A percentile compares a stretch with the other conserved stretches of the same genome.
Conservation (phyloP, 2,797 vertebrate species). For the Acanthis flammea region DNA sequence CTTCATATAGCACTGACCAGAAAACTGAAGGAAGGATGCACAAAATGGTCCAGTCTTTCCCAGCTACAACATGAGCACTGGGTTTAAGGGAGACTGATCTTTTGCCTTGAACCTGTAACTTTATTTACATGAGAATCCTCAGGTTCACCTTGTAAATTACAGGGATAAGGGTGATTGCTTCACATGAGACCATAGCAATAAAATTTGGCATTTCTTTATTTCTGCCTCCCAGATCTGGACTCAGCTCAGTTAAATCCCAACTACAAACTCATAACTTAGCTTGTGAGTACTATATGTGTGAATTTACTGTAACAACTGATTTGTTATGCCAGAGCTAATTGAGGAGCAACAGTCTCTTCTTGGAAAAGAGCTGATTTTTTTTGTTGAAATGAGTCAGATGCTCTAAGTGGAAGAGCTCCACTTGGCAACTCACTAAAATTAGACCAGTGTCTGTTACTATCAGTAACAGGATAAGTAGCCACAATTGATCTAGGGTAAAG, state of each 20-base stretch:
- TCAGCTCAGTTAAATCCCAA: background rate
- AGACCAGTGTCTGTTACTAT: background rate
- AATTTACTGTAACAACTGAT: background rate
- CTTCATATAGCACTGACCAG: background rate
- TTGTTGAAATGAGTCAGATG: background rate
- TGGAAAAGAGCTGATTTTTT: background rate
- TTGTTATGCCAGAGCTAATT: background rate
- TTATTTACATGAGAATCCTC: background rate
- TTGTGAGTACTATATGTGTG: background rate
- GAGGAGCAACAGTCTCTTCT: background rate
- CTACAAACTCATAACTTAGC: background rate
- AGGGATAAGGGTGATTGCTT: background rate
- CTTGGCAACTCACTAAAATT: background rate
- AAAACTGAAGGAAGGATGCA: background rate
- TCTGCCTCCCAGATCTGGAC: background rate
- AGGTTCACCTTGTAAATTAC: background rate
- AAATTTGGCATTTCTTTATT: background rate
- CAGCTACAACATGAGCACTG: background rate
- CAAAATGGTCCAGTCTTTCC: background rate
- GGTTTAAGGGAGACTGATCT: background rate
- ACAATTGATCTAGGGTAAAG: background rate
- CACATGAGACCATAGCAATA: background rate
- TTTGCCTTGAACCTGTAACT: background rate
- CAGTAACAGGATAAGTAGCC: background rate
- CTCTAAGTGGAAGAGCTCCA: background rate